These are phyloP conservation scores for Torymus texanus DNA, from an alignment of 2,888 invertebrate genomes.

Conservation along the genomic window DNA sequence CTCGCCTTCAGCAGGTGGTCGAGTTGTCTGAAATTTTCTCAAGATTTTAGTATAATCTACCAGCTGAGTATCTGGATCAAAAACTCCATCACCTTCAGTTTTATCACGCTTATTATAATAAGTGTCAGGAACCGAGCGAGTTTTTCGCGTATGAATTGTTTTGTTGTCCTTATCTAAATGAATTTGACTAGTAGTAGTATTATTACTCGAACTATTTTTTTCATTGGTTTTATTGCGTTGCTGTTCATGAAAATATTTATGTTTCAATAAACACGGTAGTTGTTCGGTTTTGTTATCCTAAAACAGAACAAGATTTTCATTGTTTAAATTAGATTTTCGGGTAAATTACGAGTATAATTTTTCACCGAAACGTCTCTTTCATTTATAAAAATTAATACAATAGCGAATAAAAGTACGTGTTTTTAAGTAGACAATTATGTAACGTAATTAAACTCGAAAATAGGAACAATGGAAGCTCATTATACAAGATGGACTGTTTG, in stretches of 20 bases:
- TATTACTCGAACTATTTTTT: not conserved
- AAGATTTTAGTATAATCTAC: not conserved
- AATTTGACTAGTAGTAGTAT: too few relatives aligned
- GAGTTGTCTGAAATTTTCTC: not conserved
- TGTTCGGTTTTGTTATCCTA: not conserved
- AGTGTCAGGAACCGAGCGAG: too few relatives aligned
- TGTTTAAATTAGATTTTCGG: too few relatives aligned
- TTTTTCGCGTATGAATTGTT: too few relatives aligned
- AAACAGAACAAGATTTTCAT: too few relatives aligned
- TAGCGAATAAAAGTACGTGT: not conserved
- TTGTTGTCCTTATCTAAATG: too few relatives aligned
- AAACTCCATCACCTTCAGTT: constrained; percentile 6
- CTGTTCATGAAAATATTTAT: not conserved
- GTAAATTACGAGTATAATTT: too few relatives aligned
- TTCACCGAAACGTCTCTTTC: too few relatives aligned
- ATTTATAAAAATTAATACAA: too few relatives aligned
- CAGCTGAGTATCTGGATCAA: constrained; percentile 21
- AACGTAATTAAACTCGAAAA: constrained; percentile 19
- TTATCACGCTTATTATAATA: not conserved
- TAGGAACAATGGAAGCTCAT: constrained; percentile 31
- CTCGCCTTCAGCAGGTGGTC: not conserved
- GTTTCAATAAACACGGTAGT: not conserved
- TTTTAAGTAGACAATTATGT: constrained; percentile 8
- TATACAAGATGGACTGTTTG: constrained; percentile 20
- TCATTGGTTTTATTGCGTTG: not conserved